Evolutionary conservation across 2,888 invertebrate genomes (phyloP).

Genomic region (Malachius bipustulatus): DNA sequence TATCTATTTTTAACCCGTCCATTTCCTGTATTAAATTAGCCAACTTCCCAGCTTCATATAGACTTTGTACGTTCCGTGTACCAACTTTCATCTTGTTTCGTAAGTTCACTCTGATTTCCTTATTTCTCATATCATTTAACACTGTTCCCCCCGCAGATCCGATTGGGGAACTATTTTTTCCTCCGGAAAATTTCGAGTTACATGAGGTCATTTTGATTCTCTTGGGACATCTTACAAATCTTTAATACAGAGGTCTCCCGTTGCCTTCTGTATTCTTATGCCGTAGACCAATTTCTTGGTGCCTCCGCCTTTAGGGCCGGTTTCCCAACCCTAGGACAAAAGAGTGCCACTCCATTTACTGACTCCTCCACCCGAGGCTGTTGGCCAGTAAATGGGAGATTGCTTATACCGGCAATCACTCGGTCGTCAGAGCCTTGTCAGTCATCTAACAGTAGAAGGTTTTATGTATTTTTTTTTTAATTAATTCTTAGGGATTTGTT

Average conservation of each 20-base stretch:
- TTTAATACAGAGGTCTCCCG: slow-evolving; percentile 5
- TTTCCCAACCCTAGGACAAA: too few relatives aligned
- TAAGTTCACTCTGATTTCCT: slow-evolving; percentile 4
- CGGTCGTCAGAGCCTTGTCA: too few relatives aligned
- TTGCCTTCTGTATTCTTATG: too few relatives aligned
- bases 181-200: slow-evolving; percentile 2
- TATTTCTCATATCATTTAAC: slow-evolving; percentile 1
- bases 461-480: too few relatives aligned
- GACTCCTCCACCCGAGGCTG: too few relatives aligned
- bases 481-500: too few relatives aligned
- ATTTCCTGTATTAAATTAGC: slow-evolving; percentile 7
- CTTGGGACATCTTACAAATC: slow-evolving; percentile 6
- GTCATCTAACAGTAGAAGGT: too few relatives aligned
- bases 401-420: too few relatives aligned
- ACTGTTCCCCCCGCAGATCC: slow-evolving; percentile 4
- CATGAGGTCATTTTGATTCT: background rate
- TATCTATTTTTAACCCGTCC: slow-evolving; percentile 1
- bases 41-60: slow-evolving; percentile 2
- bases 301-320: too few relatives aligned
- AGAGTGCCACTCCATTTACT: too few relatives aligned
- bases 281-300: too few relatives aligned
- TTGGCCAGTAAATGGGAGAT: too few relatives aligned
- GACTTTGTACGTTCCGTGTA: background rate
- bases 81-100: slow-evolving; percentile 1
- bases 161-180: slow-evolving; percentile 2